Conservation (phyloP, 2,797 vertebrate species). For the Cygnus olor region DNA sequence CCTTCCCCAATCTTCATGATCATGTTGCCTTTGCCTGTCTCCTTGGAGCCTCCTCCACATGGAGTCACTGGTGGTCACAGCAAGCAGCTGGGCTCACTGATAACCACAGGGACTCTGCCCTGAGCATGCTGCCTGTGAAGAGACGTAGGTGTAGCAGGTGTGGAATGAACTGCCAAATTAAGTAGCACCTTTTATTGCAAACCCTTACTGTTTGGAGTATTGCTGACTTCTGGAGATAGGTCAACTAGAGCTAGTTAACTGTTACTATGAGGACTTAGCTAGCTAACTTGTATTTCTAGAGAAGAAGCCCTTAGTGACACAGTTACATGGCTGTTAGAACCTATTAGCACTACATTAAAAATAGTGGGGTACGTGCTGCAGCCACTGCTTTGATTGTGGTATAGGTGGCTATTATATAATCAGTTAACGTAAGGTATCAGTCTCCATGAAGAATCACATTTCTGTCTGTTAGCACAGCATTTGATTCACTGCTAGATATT, state of each 20-base stretch:
- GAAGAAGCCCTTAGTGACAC: neutral
- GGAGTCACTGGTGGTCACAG: neutral
- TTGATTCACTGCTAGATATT: neutral
- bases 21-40: neutral
- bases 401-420: neutral
- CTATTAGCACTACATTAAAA: neutral
- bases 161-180: neutral
- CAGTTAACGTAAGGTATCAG: neutral
- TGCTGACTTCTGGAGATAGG: neutral
- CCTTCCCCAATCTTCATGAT: neutral
- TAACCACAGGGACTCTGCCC: neutral
- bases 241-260: neutral
- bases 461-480: neutral
- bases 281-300: neutral
- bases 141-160: neutral
- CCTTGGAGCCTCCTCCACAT: neutral
- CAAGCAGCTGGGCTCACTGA: rapidly evolving
- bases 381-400: neutral
- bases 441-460: neutral
- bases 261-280: neutral
- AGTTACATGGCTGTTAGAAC: neutral
- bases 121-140: neutral
- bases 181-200: neutral
- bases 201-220: neutral
- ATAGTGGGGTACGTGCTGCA: neutral